Percentiles rank a stretch among this genome's conserved stretches.
Evolutionary conservation across 1,140 invertebrate genomes (phyloP).

Genomic region (Pomphorhynchus laevis): DNA sequence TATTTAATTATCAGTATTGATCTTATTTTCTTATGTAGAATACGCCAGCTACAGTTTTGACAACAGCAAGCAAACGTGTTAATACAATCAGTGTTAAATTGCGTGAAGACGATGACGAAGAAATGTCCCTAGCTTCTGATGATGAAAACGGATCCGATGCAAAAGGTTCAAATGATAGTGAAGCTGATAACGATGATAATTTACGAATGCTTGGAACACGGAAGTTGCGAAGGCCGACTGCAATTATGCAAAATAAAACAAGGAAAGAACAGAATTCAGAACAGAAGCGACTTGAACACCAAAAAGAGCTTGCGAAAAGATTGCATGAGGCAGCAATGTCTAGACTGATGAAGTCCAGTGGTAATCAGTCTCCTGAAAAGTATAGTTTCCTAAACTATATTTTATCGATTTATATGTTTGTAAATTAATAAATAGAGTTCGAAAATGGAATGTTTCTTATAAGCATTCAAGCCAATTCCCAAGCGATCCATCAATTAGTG

Average conservation of each 20-base stretch:
- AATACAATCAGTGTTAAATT: constrained; percentile 83
- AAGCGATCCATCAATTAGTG: constrained; percentile 46
- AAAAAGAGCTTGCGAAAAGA: constrained; percentile 53
- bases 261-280: constrained; percentile 37
- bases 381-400: constrained; percentile 3
- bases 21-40: constrained; percentile 21
- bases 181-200: constrained; percentile 22
- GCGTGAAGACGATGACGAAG: constrained; percentile 34
- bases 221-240: constrained; percentile 23
- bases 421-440: constrained; percentile 21
- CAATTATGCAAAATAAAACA: not conserved
- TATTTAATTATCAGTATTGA: not conserved
- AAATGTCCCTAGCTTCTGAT: constrained; percentile 32
- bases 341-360: constrained; percentile 42
- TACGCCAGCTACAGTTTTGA: constrained; percentile 43
- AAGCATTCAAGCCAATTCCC: constrained; percentile 63
- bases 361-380: constrained; percentile 40
- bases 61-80: constrained; percentile 52
- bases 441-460: constrained; percentile 71
- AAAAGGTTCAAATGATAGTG: constrained; percentile 31
- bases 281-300: constrained; percentile 77
- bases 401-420: constrained; percentile 10
- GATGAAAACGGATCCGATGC: constrained; percentile 30
- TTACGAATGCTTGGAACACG: constrained; percentile 36
- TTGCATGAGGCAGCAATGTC: constrained; percentile 65